phyloP scores from a whole-genome alignment of 2,888 invertebrate species.

The Pteria penguin region DNA sequence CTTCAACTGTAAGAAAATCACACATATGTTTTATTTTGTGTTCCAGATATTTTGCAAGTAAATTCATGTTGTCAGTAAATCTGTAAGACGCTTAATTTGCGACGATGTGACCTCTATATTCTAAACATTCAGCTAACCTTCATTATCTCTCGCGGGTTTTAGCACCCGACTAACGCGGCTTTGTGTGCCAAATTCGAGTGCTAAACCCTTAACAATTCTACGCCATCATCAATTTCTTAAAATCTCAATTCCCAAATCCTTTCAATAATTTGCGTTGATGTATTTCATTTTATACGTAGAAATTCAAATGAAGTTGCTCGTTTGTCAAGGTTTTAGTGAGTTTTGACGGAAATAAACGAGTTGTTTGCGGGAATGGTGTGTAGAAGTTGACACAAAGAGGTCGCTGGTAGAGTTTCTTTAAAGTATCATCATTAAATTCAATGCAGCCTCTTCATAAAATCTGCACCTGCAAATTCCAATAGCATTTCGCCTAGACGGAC shows the following conservation, averaged over 20 bases:
- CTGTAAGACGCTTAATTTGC: too few species aligned
- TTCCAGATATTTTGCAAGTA: too few species aligned
- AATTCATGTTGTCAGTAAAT: too few species aligned
- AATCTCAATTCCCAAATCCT: background rate
- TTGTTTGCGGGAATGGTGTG: background rate
- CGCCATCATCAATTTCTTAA: background rate
- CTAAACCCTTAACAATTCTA: background rate
- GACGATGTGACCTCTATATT: too few species aligned
- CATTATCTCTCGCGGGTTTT: too few species aligned
- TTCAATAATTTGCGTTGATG: constrained; percentile 4
- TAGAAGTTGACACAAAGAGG: background rate
- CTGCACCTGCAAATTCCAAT: background rate
- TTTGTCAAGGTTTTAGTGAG: background rate
- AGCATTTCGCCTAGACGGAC: too few species aligned
- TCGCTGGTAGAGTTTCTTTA: background rate
- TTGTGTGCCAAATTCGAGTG: background rate
- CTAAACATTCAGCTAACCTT: too few species aligned
- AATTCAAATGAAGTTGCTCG: constrained; percentile 11
- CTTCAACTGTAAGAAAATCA: too few species aligned
- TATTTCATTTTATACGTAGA: constrained; percentile 14
- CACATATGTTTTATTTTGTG: too few species aligned
- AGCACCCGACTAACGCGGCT: background rate
- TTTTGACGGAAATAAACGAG: constrained; percentile 5
- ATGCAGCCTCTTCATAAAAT: background rate
- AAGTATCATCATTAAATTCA: background rate